Base-by-base conservation (phyloP, 1,140 invertebrate species). In the Latrodectus geometricus region DNA sequence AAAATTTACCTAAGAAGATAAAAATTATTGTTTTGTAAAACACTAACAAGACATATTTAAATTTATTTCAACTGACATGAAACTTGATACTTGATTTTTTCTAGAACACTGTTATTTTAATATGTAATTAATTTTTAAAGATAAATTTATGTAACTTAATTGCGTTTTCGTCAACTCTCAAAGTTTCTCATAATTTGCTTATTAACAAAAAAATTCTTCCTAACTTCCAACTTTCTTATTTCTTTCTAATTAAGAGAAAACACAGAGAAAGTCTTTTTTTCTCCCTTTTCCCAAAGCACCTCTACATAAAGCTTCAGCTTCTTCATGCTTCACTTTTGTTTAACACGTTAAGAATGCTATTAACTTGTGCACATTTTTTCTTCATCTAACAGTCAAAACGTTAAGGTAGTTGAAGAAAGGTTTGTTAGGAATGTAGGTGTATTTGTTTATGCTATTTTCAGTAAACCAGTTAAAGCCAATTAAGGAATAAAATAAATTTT, bases 311-410 rank as follows among this genome's bases (percentile, higher is more conserved):
- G 17, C 11, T 14, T 61, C 54, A 35, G 54, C 54, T 17, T 4
- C 8, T 17, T 11, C 54, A 14, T 17, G 11, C 54, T 11, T 17
- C 54, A 14, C 54, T 61, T 72, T 81, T 56, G 65, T 49, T 81
- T 14, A 81, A 70, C 15, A 54, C 49, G 52, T 21, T 81, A 56
- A 81, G 72, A 81, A 72, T 56, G 79, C 20, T 81, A 81, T 81
- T 81, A 81, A 56, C 68, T 54, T 72, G 61, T 79, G 35, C 35
- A 35, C 35, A 11, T 81, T 81, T 23, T 54, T 65, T 65, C 35
- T 65, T 77, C 8, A 65, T 23, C 17, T 48, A 65, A 52, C 11
- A 61, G 8, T 9, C 1, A 15, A 3, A 69, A n/a, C 21, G 4
- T 69, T 69, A 23, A 35, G 35, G 35, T 11, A 69, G 68, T 69